Conservation (phyloP, 1,140 invertebrate genomes). For the Venturia canescens region DNA sequence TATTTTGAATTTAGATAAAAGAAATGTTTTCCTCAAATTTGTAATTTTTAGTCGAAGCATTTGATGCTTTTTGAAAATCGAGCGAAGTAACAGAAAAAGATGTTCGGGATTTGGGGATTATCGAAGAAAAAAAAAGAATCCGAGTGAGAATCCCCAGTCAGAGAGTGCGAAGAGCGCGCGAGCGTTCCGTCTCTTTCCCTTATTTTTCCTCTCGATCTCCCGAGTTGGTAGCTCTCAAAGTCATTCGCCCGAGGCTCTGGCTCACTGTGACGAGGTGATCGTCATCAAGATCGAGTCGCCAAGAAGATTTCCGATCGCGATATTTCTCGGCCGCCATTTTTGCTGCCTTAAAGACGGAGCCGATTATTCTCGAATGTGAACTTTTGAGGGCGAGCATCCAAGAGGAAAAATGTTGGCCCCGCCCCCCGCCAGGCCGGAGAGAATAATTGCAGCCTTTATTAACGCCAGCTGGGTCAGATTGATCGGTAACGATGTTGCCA, state of each 20-base stretch:
- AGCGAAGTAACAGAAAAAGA: no score
- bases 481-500: slow-evolving; percentile 16
- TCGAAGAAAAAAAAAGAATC: no score
- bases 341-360: background rate
- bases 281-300: background rate
- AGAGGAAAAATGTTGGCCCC: background rate
- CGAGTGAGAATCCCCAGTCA: no score
- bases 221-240: slow-evolving; percentile 46
- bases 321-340: background rate
- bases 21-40: no score
- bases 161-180: no score
- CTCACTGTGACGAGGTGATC: slow-evolving; percentile 55
- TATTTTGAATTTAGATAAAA: no score
- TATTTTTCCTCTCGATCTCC: background rate
- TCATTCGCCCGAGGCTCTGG: slow-evolving; percentile 51
- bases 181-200: background rate
- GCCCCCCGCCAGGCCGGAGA: background rate
- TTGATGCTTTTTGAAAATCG: no score
- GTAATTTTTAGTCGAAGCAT: no score
- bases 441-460: slow-evolving; percentile 15
- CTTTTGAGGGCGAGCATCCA: no score
- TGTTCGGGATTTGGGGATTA: no score
- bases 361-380: no score
- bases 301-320: slow-evolving; percentile 23
- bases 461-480: slow-evolving; percentile 12